These are phyloP conservation scores for Dorcus hopei DNA, from an alignment of 2,888 invertebrate species.

Conservation along the genomic window DNA sequence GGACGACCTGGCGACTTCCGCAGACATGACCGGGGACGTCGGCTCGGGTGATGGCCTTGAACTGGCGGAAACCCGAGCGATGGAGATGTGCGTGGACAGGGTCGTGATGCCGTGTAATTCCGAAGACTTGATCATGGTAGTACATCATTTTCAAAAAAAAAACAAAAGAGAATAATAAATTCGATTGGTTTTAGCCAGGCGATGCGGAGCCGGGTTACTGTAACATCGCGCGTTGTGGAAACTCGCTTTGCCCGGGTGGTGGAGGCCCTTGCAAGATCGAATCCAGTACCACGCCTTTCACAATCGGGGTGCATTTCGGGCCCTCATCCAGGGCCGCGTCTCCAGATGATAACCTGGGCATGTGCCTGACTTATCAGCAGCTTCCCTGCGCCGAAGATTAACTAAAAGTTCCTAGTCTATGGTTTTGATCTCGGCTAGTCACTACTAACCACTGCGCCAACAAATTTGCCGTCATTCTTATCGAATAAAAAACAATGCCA, in stretches of 20 bases:
- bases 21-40: constrained; percentile 1
- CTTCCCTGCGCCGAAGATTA: constrained; percentile 57
- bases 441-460: too few species aligned
- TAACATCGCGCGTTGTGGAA: constrained; percentile 77
- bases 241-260: constrained; percentile 60
- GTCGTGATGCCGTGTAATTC: constrained; percentile 80
- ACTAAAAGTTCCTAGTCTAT: neutral
- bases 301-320: constrained; percentile 75
- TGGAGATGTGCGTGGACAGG: constrained; percentile 63
- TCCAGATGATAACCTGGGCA: constrained; percentile 78
- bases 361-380: constrained; percentile 73
- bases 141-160: too few species aligned
- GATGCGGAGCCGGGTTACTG: constrained; percentile 63
- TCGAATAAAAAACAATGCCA: too few species aligned
- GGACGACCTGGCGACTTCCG: constrained; percentile 10
- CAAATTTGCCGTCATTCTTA: too few species aligned
- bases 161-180: neutral
- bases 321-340: constrained; percentile 61
- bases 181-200: constrained; percentile 52
- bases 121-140: constrained; percentile 75
- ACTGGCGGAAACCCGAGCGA: constrained; percentile 35
- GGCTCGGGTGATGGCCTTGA: constrained; percentile 19
- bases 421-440: too few species aligned
- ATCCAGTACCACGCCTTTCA: constrained; percentile 73
- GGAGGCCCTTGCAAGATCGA: constrained; percentile 63